These are phyloP conservation scores for Epizoanthus ramosus DNA, from an alignment of 92 coral and sea anemone species.

Conservation along the genomic window DNA sequence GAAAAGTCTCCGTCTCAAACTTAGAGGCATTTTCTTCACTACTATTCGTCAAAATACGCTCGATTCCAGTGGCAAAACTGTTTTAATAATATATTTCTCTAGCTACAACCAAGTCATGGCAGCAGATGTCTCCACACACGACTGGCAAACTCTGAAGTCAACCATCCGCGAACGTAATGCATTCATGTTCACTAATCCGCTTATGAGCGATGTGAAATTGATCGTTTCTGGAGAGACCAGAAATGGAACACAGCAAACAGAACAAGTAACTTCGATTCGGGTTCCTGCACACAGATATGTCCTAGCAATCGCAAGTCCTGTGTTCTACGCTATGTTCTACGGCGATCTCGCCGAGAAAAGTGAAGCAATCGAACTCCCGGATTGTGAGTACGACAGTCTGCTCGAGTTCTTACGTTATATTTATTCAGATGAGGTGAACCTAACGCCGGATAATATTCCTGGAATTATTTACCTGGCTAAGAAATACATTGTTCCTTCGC, in stretches of 20 bases:
- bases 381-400: constrained; percentile 61
- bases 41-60: not conserved
- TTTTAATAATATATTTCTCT: not conserved
- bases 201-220: constrained; percentile 52
- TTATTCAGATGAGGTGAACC: constrained; percentile 60
- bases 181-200: constrained; percentile 47
- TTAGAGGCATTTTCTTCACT: not conserved
- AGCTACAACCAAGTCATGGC: not conserved
- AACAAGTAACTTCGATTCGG: constrained; percentile 10
- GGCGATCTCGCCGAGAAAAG: constrained; percentile 63
- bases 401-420: constrained; percentile 68
- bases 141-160: constrained; percentile 45
- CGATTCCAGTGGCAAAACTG: not conserved
- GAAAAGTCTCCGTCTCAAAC: not conserved
- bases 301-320: constrained; percentile 68
- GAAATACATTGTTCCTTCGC: constrained; percentile 72
- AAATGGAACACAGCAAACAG: not conserved
- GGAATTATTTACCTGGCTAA: constrained; percentile 68
- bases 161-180: constrained; percentile 48
- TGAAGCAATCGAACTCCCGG: constrained; percentile 64
- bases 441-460: constrained; percentile 55
- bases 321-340: constrained; percentile 48
- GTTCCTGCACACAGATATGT: constrained; percentile 48
- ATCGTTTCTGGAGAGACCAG: constrained; percentile 1
- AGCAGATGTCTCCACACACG: constrained; percentile 17